Evolutionary conservation across 1,140 invertebrate genomes (phyloP).

Genomic region (Cardiocondyla obscurior): DNA sequence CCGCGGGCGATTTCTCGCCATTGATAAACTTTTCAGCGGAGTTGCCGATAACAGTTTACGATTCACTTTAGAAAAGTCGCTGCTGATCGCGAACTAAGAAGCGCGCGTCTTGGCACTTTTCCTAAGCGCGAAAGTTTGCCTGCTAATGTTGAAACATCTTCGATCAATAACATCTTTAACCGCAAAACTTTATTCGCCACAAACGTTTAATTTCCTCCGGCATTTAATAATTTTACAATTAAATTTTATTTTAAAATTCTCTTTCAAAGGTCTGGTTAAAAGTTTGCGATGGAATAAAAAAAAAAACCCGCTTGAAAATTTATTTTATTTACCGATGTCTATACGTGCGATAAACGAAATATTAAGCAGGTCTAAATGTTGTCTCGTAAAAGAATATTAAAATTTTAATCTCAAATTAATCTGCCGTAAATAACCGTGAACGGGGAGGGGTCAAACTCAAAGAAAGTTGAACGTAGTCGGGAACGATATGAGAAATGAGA

Average conservation of each 20-base stretch:
- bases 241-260: not conserved
- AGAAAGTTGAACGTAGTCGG: not conserved
- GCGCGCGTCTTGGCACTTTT: not conserved
- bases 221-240: not conserved
- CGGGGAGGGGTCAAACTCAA: not conserved
- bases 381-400: not conserved
- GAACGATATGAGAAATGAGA: constrained; percentile 26
- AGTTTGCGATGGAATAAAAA: not conserved
- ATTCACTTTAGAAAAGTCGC: constrained; percentile 55
- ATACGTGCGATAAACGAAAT: no score
- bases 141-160: constrained; percentile 9
- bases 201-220: not conserved
- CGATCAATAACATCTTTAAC: constrained; percentile 9
- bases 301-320: not conserved
- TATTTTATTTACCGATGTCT: no score
- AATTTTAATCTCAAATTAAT: not conserved
- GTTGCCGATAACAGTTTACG: constrained; percentile 58
- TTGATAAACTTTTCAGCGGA: constrained; percentile 58
- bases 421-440: not conserved
- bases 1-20: constrained; percentile 54
- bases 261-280: not conserved
- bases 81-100: constrained; percentile 36
- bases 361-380: no score
- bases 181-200: not conserved
- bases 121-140: not conserved